Evolutionary conservation across 2,888 invertebrate species (phyloP).

Genomic region (Carpatolechia fugitivella): DNA sequence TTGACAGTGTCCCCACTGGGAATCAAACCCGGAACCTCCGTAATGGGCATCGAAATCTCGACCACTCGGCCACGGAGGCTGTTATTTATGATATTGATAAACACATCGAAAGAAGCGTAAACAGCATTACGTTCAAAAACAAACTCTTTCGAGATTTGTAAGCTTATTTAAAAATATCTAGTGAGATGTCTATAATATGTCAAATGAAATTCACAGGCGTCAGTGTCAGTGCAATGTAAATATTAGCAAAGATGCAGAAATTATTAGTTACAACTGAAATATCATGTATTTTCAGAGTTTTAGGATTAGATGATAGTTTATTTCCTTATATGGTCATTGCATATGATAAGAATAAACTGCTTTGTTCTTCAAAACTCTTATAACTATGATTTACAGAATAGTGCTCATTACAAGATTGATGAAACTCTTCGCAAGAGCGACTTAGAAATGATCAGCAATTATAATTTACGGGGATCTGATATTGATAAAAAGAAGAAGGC

Average conservation of each 20-base stretch:
- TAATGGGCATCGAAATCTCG: too few species aligned
- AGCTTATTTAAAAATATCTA: too few species aligned
- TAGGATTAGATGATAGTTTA: constrained; percentile 22
- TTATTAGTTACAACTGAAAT: not conserved
- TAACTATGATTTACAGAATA: constrained; percentile 34
- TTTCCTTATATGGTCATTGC: constrained; percentile 27
- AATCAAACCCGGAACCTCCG: too few species aligned
- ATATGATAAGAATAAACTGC: constrained; percentile 20
- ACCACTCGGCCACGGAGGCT: too few species aligned
- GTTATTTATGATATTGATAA: too few species aligned
- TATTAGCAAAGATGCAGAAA: not conserved
- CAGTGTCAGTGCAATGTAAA: not conserved
- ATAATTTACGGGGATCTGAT: constrained; percentile 24
- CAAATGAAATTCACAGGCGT: too few species aligned
- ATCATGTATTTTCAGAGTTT: not conserved
- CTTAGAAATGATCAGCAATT: constrained; percentile 38
- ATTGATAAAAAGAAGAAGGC: constrained; percentile 22
- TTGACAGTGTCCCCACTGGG: too few species aligned
- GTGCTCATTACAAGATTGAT: constrained; percentile 41
- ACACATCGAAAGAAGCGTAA: too few species aligned
- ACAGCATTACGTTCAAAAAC: too few species aligned
- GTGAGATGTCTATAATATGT: too few species aligned
- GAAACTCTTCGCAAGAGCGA: constrained; percentile 39
- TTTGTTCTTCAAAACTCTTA: constrained; percentile 31
- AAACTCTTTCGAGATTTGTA: too few species aligned